These are phyloP conservation scores for Charanyca ferruginea DNA, from an alignment of 2,888 invertebrate genomes.

Conservation along the genomic window DNA sequence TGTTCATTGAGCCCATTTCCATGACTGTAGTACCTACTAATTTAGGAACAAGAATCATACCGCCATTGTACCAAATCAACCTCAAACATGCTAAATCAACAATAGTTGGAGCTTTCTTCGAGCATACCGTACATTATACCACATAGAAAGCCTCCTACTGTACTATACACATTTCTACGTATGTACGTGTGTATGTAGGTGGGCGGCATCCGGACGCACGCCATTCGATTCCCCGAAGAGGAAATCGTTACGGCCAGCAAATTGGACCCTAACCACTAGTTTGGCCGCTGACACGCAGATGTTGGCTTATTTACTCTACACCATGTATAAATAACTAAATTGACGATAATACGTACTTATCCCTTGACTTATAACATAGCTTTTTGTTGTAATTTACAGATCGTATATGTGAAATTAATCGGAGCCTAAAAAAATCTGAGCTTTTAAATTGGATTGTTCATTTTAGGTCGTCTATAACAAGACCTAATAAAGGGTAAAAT, in stretches of 20 bases:
- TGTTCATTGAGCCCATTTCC: not conserved
- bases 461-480: not conserved
- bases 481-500: not conserved
- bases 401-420: constrained; percentile 20
- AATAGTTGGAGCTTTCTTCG: constrained; percentile 61
- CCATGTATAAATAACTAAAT: constrained; percentile 73
- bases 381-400: constrained; percentile 32
- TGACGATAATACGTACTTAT: constrained; percentile 70
- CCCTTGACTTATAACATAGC: constrained; percentile 55
- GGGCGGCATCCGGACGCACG: constrained; percentile 87
- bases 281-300: constrained; percentile 84
- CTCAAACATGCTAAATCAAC: constrained; percentile 41
- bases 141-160: constrained; percentile 52
- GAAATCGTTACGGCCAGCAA: constrained; percentile 90
- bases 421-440: not conserved
- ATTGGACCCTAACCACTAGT: constrained; percentile 90
- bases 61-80: constrained; percentile 16
- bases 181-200: constrained; percentile 67
- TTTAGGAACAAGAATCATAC: constrained; percentile 16
- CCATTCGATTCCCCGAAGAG: constrained; percentile 90
- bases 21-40: not conserved
- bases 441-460: not conserved
- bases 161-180: constrained; percentile 55
- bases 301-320: constrained; percentile 76
- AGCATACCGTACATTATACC: constrained; percentile 57